Base-by-base conservation (phyloP, 2,797 vertebrate genomes). In the Rhabdomys pumilio region DNA sequence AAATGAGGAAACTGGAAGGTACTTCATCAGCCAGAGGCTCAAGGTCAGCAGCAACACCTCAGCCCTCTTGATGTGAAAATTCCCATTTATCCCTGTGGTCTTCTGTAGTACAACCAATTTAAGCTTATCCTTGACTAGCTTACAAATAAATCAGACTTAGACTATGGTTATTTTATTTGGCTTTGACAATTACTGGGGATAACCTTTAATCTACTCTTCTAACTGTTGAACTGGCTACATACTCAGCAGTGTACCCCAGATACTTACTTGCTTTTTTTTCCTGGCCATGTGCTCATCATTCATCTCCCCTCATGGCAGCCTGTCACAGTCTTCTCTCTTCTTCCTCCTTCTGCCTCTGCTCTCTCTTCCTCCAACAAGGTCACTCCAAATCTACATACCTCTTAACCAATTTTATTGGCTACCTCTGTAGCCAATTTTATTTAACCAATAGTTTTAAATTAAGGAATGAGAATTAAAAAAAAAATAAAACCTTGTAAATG, bases 151-250 rank as follows among this genome's bases (percentile, higher is more conserved):
- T 69, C 31, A 69, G 65, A 34, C 7, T 69, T 4, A 34, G 65
- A 69, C 65, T n/a, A 69, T n/a, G 29, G 65, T 34, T n/a, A n/a
- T 69, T 69, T 69, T n/a, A n/a, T 15, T 69, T 69, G 34, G 14
- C 34, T 69, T 69, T 69, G 67, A 69, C 67, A 69, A 59, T n/a
- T 69, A n/a, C 15, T 69, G 15, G 6, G 14, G 67, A 6, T n/a
- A 3, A n/a, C 34, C 34, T 6, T 34, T 19, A 69, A 69, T 69
- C 15, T n/a, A 13, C 15, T n/a, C 34, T n/a, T 69, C 34, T n/a
- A 69, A 8, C 15, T 69, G 31, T 31, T n/a, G 2, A 1, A 14
- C 34, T n/a, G 67, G 67, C 34, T n/a, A 8, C 1, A 0, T 31
- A 31, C 65, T 31, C 65, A 67, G 65, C 2, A 17, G 13, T 67